A percentile compares a stretch with the other conserved stretches of the same genome.
phyloP scores from a whole-genome alignment of 2,113 vertebrate species.

The Balaeniceps rex region DNA sequence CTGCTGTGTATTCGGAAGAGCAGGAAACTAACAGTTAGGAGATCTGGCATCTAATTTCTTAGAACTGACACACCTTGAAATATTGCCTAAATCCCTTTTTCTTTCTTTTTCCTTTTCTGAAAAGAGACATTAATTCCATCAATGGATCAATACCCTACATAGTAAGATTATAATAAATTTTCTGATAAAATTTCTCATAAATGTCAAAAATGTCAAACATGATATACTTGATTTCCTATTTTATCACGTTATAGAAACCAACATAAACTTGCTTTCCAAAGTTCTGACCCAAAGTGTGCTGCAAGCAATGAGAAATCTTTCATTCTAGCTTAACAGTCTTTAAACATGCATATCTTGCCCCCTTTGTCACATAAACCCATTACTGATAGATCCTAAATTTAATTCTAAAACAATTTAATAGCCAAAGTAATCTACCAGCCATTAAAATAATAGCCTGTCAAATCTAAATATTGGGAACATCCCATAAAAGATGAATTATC shows the following conservation, averaged over 20 bases:
- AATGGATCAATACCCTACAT: not conserved
- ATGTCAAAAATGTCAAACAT: not conserved
- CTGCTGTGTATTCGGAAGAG: not conserved
- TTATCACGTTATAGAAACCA: not conserved
- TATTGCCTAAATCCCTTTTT: not conserved
- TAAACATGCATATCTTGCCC: not conserved
- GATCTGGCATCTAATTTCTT: not conserved
- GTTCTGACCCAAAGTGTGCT: not conserved
- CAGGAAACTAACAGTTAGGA: not conserved
- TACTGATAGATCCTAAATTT: not conserved
- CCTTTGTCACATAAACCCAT: not conserved
- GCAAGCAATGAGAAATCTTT: not conserved
- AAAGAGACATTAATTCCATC: not conserved
- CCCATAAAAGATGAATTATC: slow-evolving; percentile 38
- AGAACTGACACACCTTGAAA: not conserved
- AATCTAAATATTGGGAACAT: slow-evolving; percentile 5
- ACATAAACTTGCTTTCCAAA: not conserved
- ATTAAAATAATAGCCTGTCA: slow-evolving; percentile 45
- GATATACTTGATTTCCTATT: not conserved
- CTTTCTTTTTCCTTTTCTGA: not conserved
- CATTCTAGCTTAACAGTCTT: not conserved
- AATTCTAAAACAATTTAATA: slow-evolving; percentile 22
- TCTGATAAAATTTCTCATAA: not conserved
- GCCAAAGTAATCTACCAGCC: slow-evolving; percentile 25
- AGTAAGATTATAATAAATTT: not conserved